phyloP scores from a whole-genome alignment of 64 coral and sea anemone genomes.

The Astreopora myriophthalma region DNA sequence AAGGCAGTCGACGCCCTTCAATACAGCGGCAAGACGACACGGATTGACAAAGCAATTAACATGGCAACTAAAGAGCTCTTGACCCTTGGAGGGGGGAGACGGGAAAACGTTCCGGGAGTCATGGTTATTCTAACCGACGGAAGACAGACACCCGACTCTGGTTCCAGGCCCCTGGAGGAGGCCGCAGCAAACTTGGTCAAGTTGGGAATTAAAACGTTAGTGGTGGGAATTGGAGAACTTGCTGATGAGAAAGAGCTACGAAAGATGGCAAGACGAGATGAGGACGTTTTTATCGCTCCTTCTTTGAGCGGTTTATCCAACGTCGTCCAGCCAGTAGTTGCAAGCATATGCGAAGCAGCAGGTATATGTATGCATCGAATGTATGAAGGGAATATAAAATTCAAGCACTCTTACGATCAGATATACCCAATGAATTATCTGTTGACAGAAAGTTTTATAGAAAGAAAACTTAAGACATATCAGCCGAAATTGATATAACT shows the following conservation, averaged over 20 bases:
- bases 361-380: too few relatives aligned
- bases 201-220: slow-evolving; percentile 33
- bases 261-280: slow-evolving; percentile 15
- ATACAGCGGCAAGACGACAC: slow-evolving; percentile 57
- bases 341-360: slow-evolving; percentile 51
- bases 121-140: slow-evolving; percentile 83
- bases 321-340: slow-evolving; percentile 10
- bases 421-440: too few relatives aligned
- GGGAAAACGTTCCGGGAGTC: slow-evolving; percentile 1
- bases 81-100: background rate
- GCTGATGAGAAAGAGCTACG: slow-evolving; percentile 14
- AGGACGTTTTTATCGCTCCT: slow-evolving; percentile 26
- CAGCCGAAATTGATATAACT: too few relatives aligned
- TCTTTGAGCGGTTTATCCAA: background rate
- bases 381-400: too few relatives aligned
- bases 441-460: too few relatives aligned
- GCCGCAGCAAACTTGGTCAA: background rate
- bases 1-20: background rate
- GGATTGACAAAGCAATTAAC: slow-evolving; percentile 56
- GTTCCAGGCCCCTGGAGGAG: slow-evolving; percentile 20
- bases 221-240: slow-evolving; percentile 56
- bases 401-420: too few relatives aligned
- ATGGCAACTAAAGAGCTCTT: slow-evolving; percentile 35
- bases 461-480: too few relatives aligned
- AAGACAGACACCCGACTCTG: slow-evolving; percentile 51